A percentile compares a stretch with the other conserved stretches of the same genome.
These are phyloP conservation scores for Portunus trituberculatus DNA, from an alignment of 1,140 invertebrate genomes.

Conservation along the genomic window DNA sequence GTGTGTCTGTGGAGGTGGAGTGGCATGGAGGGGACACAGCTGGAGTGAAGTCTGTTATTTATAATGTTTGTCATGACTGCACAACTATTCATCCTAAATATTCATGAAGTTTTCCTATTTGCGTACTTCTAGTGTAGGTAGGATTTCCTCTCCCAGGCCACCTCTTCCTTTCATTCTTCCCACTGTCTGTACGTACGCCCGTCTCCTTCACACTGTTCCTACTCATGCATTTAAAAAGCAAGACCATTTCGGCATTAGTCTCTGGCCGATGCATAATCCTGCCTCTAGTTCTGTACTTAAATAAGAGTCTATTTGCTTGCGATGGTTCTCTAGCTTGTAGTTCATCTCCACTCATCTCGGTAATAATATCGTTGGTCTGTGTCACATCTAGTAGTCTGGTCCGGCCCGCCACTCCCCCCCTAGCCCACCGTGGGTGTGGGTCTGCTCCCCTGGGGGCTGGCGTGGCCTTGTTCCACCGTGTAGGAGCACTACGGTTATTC, in stretches of 20 bases:
- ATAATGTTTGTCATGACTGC: slow-evolving; percentile 12
- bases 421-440: background rate
- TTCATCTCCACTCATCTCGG: slow-evolving; percentile 72
- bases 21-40: slow-evolving; percentile 7
- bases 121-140: slow-evolving; percentile 63
- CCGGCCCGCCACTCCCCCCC: slow-evolving; percentile 39
- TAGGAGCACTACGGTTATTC: slow-evolving; percentile 27
- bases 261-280: slow-evolving; percentile 70
- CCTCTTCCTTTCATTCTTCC: slow-evolving; percentile 47
- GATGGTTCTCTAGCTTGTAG: slow-evolving; percentile 72
- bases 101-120: slow-evolving; percentile 46
- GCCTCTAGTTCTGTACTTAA: slow-evolving; percentile 74
- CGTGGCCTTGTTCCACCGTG: background rate
- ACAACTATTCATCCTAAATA: background rate
- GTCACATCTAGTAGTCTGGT: slow-evolving; percentile 60
- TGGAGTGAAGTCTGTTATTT: background rate
- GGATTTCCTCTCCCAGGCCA: slow-evolving; percentile 38
- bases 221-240: slow-evolving; percentile 59
- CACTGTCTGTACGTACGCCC: slow-evolving; percentile 48
- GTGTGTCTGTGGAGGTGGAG: background rate
- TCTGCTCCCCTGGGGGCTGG: background rate
- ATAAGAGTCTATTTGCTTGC: slow-evolving; percentile 72
- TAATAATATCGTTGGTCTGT: slow-evolving; percentile 60
- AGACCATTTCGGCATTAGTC: slow-evolving; percentile 53
- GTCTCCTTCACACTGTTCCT: slow-evolving; percentile 51